A percentile compares a stretch with the other conserved stretches of the same genome.
Conservation (phyloP, 2,888 invertebrate genomes). For the Laothoe populi region DNA sequence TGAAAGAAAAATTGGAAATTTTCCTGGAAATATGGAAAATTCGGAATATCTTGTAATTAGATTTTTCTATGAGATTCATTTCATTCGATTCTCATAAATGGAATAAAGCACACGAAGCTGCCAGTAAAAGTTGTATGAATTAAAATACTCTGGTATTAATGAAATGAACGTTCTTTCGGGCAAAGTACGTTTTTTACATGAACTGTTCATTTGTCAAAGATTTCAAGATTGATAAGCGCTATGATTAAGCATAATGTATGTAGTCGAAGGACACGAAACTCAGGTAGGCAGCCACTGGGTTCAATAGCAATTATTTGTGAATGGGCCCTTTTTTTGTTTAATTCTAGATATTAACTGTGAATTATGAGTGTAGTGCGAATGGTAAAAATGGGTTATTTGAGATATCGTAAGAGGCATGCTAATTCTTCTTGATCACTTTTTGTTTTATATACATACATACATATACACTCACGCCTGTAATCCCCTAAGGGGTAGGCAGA, state of each 20-base stretch:
- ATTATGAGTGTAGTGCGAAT: neutral
- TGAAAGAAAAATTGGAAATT: too few species aligned
- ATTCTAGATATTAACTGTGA: neutral
- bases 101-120: too few species aligned
- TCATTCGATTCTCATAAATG: too few species aligned
- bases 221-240: neutral
- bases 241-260: constrained; percentile 4
- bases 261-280: neutral
- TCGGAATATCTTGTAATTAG: too few species aligned
- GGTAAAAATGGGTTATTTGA: neutral
- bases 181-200: neutral
- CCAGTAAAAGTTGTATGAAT: neutral
- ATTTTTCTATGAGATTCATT: too few species aligned
- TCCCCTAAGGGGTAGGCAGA: too few species aligned
- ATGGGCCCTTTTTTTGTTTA: neutral
- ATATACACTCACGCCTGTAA: too few species aligned
- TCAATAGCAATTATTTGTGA: neutral
- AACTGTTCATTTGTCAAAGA: neutral
- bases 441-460: too few species aligned
- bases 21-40: too few species aligned
- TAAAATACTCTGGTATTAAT: neutral
- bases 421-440: too few species aligned
- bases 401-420: too few species aligned
- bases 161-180: neutral
- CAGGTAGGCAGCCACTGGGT: neutral